phyloP scores from a whole-genome alignment of 2,797 vertebrate species.

The Phataginus tetradactyla region DNA sequence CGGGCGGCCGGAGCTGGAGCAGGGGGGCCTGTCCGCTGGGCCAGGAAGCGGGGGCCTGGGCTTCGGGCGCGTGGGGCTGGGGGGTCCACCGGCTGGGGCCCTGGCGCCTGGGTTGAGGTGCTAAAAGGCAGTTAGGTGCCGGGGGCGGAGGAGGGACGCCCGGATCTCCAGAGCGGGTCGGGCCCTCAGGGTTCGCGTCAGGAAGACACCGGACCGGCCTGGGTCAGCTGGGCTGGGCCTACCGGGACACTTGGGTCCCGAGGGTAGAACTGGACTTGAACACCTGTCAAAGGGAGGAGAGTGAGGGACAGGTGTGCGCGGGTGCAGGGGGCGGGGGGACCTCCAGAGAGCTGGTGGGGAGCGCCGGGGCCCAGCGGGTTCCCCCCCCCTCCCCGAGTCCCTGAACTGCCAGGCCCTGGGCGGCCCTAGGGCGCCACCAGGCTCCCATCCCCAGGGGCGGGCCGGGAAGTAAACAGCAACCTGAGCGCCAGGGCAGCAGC shows the following conservation, averaged over 20 bases:
- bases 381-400: not conserved
- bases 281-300: not conserved
- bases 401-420: not conserved
- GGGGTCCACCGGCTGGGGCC: not conserved
- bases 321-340: not conserved
- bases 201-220: not conserved
- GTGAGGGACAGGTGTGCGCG: not conserved
- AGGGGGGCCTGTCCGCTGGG: not conserved
- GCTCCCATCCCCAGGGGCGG: constrained; percentile 38
- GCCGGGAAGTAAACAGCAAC: constrained; percentile 76
- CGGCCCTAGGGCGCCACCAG: not conserved
- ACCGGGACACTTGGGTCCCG: not conserved
- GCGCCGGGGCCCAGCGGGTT: not conserved
- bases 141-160: not conserved
- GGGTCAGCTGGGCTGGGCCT: not conserved
- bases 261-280: not conserved
- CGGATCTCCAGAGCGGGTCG: not conserved
- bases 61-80: not conserved
- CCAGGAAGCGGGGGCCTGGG: not conserved
- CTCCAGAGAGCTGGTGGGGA: not conserved
- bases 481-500: not conserved
- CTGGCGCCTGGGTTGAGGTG: not conserved
- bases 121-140: not conserved
- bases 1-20: not conserved
- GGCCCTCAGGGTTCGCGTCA: not conserved